A percentile compares a stretch with the other conserved stretches of the same genome.
These are phyloP conservation scores for Oreocharis arfaki DNA, from an alignment of 2,113 vertebrate species.

Conservation along the genomic window DNA sequence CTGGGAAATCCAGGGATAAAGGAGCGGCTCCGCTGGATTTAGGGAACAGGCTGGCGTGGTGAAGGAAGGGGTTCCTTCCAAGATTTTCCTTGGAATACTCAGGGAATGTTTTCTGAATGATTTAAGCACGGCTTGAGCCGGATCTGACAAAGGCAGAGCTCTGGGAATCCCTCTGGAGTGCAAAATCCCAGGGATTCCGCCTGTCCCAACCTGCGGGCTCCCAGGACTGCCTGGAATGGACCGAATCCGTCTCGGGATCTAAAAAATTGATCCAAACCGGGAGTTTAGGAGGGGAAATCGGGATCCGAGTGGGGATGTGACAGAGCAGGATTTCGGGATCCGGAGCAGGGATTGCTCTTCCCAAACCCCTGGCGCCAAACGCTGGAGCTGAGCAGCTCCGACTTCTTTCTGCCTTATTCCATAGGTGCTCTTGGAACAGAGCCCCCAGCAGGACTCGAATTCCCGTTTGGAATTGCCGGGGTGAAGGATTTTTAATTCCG, in stretches of 20 bases:
- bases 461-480: not conserved
- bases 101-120: not conserved
- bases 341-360: not conserved
- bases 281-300: not conserved
- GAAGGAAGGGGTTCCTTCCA: not conserved
- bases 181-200: not conserved
- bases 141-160: not conserved
- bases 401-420: not conserved
- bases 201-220: not conserved
- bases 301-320: not conserved
- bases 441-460: not conserved
- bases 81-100: not conserved
- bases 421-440: not conserved
- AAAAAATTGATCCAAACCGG: fast-evolving
- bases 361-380: fast-evolving
- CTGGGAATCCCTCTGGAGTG: not conserved
- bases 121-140: not conserved
- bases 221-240: not conserved
- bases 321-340: fast-evolving
- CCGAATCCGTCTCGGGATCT: fast-evolving
- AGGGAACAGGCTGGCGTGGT: not conserved
- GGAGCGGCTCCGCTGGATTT: not conserved
- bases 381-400: not conserved
- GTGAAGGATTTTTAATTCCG: not conserved
- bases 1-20: not conserved